Evolutionary conservation across 2,888 invertebrate species (phyloP).

Genomic region (Apomyelois bistriatella): DNA sequence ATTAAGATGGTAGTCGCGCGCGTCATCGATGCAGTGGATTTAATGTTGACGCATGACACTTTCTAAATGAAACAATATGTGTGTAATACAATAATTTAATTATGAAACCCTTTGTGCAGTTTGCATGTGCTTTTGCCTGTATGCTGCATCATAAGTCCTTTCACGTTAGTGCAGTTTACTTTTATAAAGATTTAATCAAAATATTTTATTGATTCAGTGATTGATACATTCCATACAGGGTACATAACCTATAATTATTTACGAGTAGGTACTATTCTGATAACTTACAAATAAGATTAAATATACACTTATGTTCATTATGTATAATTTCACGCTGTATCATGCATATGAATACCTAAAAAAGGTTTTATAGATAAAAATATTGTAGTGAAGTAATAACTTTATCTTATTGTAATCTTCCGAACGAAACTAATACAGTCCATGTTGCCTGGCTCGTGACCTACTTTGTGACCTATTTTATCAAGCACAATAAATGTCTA

Average conservation of each 20-base stretch:
- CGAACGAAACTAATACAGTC: neutral
- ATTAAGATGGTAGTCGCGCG: constrained; percentile 23
- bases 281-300: too few relatives aligned
- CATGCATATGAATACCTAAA: neutral
- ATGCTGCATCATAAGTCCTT: constrained; percentile 23
- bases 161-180: neutral
- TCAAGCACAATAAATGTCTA: neutral
- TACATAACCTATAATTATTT: too few relatives aligned
- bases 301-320: too few relatives aligned
- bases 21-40: constrained; percentile 20
- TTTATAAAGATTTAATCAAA: neutral
- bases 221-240: too few relatives aligned
- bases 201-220: neutral
- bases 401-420: neutral
- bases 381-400: too few relatives aligned
- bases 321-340: too few relatives aligned
- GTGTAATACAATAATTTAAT: constrained; percentile 53
- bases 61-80: constrained; percentile 32
- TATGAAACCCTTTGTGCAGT: constrained; percentile 28
- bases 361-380: neutral
- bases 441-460: constrained; percentile 30
- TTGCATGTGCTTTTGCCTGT: constrained; percentile 24
- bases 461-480: constrained; percentile 48
- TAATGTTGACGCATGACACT: constrained; percentile 38
- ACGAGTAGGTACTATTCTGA: too few relatives aligned